These are phyloP conservation scores for Anguilla japonica DNA, from an alignment of 2,113 vertebrate species.

Conservation along the genomic window DNA sequence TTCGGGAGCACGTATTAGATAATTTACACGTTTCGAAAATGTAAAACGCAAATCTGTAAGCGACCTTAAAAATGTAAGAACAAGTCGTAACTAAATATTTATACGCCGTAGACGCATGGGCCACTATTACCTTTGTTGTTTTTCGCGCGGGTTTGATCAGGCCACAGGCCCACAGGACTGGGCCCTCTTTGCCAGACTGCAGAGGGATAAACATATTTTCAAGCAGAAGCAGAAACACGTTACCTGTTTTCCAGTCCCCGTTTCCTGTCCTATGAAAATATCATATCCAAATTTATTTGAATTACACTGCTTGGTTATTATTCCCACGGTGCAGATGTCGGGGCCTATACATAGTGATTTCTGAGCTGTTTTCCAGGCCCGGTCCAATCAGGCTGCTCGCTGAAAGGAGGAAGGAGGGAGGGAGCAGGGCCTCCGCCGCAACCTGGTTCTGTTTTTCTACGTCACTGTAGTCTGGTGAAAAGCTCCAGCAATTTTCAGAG, in stretches of 20 bases:
- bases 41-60: too few relatives aligned
- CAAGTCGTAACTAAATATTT: neutral
- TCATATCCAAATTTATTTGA: conserved; percentile 53
- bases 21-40: too few relatives aligned
- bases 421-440: conserved; percentile 75
- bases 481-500: neutral
- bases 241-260: conserved; percentile 70
- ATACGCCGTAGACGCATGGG: neutral
- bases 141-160: conserved; percentile 60
- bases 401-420: conserved; percentile 72
- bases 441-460: conserved; percentile 71
- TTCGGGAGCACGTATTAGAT: too few relatives aligned
- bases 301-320: conserved; percentile 72
- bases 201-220: conserved; percentile 30
- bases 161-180: conserved; percentile 69
- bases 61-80: too few relatives aligned
- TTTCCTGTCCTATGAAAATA: conserved; percentile 48
- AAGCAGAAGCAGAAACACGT: conserved; percentile 47
- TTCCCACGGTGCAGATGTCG: conserved; percentile 74
- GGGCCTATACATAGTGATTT: conserved; percentile 80
- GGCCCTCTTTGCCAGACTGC: conserved; percentile 53
- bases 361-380: conserved; percentile 78
- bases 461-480: conserved; percentile 55
- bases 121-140: conserved; percentile 60
- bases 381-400: conserved; percentile 80